phyloP scores from a whole-genome alignment of 2,113 vertebrate species.

The Percopsis transmontana region DNA sequence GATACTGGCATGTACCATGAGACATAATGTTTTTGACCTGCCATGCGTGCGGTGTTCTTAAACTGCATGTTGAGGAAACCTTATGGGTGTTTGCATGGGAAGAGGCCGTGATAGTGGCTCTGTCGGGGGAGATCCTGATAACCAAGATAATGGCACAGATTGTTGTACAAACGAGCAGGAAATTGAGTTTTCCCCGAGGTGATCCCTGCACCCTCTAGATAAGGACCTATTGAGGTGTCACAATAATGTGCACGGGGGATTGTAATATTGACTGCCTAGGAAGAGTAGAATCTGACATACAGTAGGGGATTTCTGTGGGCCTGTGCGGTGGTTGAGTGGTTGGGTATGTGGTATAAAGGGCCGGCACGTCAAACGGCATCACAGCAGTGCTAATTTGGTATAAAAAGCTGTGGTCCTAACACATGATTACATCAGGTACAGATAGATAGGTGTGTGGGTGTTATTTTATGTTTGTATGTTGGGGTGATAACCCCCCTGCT shows the following conservation, averaged over 20 bases:
- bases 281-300: slow-evolving; percentile 33
- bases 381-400: slow-evolving; percentile 10
- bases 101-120: slow-evolving; percentile 37
- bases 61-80: slow-evolving; percentile 16
- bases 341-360: slow-evolving; percentile 28
- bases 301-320: slow-evolving; percentile 27
- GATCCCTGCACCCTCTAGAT: slow-evolving; percentile 65
- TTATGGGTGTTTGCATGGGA: slow-evolving; percentile 42
- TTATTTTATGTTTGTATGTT: slow-evolving; percentile 5
- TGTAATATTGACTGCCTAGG: slow-evolving; percentile 54
- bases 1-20: slow-evolving; percentile 12
- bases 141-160: slow-evolving; percentile 60
- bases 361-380: slow-evolving; percentile 23
- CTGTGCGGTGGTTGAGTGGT: slow-evolving; percentile 22
- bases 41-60: slow-evolving; percentile 11
- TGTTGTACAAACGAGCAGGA: slow-evolving; percentile 66
- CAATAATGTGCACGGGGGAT: slow-evolving; percentile 52
- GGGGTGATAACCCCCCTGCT: slow-evolving; percentile 2
- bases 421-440: too few species aligned
- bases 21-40: slow-evolving; percentile 22
- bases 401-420: too few species aligned
- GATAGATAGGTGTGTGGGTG: not conserved
- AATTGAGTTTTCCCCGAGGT: slow-evolving; percentile 64
- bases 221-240: slow-evolving; percentile 48
- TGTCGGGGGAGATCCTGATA: slow-evolving; percentile 46